These are phyloP conservation scores for Amiota communis DNA, from an alignment of 2,888 invertebrate species.

Conservation along the genomic window DNA sequence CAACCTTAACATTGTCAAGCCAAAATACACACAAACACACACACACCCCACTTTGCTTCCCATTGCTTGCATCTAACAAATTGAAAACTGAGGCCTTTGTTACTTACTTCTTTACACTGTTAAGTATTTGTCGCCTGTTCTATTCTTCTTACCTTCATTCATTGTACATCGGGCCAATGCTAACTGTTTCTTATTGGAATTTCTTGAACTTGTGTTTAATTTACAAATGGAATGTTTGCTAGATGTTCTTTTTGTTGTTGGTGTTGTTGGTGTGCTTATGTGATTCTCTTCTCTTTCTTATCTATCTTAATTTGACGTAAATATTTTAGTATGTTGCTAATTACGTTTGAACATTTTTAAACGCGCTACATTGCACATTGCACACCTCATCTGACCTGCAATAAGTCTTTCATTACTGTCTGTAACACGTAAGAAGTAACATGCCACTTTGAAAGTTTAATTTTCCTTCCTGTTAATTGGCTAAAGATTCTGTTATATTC, in stretches of 20 bases:
- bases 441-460: too few species aligned
- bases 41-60: too few species aligned
- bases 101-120: too few species aligned
- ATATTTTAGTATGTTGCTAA: constrained; percentile 52
- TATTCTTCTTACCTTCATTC: too few species aligned
- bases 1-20: constrained; percentile 21
- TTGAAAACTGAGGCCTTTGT: too few species aligned
- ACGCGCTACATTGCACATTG: constrained; percentile 13
- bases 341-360: constrained; percentile 20
- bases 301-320: constrained; percentile 61
- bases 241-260: neutral
- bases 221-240: constrained; percentile 21
- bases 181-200: constrained; percentile 26
- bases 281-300: constrained; percentile 8
- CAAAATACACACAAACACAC: too few species aligned
- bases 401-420: too few species aligned
- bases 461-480: too few species aligned
- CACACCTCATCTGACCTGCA: neutral
- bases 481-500: too few species aligned
- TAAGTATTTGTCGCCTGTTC: too few species aligned
- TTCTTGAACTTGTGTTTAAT: constrained; percentile 26
- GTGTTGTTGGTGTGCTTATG: neutral
- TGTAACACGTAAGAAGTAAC: too few species aligned
- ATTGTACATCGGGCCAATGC: neutral
- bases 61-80: too few species aligned